Conservation (phyloP, 2,797 vertebrate species). For the Philypnodon macrostomus region DNA sequence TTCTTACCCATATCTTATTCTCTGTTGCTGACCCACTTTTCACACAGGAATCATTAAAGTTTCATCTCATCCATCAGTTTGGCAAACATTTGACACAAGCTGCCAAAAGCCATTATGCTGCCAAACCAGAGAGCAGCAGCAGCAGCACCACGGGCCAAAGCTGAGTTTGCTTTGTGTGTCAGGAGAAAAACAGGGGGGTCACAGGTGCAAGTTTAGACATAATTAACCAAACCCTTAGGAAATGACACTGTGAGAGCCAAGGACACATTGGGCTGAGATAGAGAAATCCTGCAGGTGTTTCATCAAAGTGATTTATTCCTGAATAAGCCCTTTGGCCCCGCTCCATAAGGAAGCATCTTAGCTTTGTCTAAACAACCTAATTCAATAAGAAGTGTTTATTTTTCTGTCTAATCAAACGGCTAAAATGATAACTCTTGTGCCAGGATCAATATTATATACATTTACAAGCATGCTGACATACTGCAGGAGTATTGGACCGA, state of each 20-base stretch:
- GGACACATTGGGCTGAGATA: constrained; percentile 14
- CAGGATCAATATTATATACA: constrained; percentile 34
- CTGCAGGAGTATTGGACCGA: constrained; percentile 16
- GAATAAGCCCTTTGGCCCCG: constrained; percentile 22
- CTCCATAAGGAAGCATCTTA: constrained; percentile 28
- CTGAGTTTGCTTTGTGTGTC: constrained; percentile 37
- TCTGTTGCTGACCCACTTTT: constrained; percentile 57
- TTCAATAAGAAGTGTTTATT: neutral
- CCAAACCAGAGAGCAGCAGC: constrained; percentile 46
- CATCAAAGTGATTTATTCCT: constrained; percentile 46
- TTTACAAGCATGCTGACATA: constrained; percentile 29
- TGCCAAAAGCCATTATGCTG: constrained; percentile 61
- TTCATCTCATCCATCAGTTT: constrained; percentile 61
- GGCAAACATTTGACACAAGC: constrained; percentile 60
- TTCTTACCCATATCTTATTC: constrained; percentile 26
- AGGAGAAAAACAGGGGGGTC: constrained; percentile 39
- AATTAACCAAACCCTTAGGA: constrained; percentile 43
- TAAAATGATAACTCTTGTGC: too few relatives aligned
- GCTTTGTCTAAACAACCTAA: neutral
- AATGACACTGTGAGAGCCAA: constrained; percentile 14
- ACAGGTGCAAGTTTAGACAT: constrained; percentile 29
- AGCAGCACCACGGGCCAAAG: constrained; percentile 40
- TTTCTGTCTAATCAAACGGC: neutral
- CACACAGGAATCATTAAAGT: constrained; percentile 61
- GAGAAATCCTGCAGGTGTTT: constrained; percentile 45